phyloP scores from a whole-genome alignment of 2,797 vertebrate genomes.

The Hoplostethus mediterraneus region DNA sequence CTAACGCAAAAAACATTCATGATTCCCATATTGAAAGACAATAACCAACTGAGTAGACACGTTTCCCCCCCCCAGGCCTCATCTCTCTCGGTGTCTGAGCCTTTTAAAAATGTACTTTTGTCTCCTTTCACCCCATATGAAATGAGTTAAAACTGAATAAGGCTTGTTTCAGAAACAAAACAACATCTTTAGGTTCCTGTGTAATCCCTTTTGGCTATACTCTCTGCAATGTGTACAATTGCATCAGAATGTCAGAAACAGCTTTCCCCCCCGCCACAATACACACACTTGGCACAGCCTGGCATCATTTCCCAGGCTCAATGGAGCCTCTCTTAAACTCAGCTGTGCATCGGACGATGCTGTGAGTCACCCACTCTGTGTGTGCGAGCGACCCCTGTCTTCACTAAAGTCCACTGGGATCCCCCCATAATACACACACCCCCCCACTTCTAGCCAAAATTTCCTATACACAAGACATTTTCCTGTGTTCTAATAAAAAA shows the following conservation, averaged over 20 bases:
- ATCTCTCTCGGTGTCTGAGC: constrained; percentile 33
- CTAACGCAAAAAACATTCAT: constrained; percentile 75
- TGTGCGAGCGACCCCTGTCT: constrained; percentile 28
- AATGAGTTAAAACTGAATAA: constrained; percentile 46
- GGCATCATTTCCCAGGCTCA: constrained; percentile 57
- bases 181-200: constrained; percentile 23
- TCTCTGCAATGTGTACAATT: constrained; percentile 14
- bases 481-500: constrained; percentile 19
- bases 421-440: constrained; percentile 18
- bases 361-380: constrained; percentile 53
- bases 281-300: constrained; percentile 39
- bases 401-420: constrained; percentile 43
- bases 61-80: constrained; percentile 25
- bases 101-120: constrained; percentile 22
- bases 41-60: constrained; percentile 69
- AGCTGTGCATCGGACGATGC: constrained; percentile 57
- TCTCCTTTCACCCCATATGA: constrained; percentile 41
- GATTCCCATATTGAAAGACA: constrained; percentile 62
- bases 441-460: constrained; percentile 27
- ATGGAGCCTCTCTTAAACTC: constrained; percentile 62
- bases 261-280: constrained; percentile 1
- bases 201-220: neutral
- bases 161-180: constrained; percentile 35
- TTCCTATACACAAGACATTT: constrained; percentile 20
- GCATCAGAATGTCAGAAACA: constrained; percentile 25